phyloP scores from a whole-genome alignment of 2,888 invertebrate genomes.

The Chrysopilus asiliformis region DNA sequence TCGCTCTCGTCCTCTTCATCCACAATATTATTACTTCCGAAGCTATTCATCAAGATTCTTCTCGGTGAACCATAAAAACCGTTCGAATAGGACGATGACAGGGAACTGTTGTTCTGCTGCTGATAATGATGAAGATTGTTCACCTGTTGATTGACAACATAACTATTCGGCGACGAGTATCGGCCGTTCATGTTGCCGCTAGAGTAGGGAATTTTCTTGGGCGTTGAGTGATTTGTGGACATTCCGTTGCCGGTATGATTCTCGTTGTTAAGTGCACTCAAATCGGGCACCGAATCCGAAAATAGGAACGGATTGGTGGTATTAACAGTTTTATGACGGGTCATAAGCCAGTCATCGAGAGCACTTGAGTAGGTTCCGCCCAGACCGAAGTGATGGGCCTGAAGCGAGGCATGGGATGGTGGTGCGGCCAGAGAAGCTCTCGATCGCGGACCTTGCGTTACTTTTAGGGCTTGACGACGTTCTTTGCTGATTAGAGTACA shows the following conservation, averaged over 20 bases:
- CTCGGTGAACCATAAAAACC: constrained; percentile 31
- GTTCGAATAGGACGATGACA: constrained; percentile 31
- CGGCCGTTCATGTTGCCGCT: constrained; percentile 15
- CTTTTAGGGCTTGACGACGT: constrained; percentile 42
- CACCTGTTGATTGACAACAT: constrained; percentile 30
- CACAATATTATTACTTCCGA: constrained; percentile 31
- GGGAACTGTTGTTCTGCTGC: too few relatives aligned
- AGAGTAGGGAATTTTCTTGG: constrained; percentile 32
- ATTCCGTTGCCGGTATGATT: constrained; percentile 31
- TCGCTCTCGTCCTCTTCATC: constrained; percentile 33
- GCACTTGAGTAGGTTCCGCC: constrained; percentile 39
- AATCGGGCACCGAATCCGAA: constrained; percentile 35
- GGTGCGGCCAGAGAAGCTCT: constrained; percentile 35
- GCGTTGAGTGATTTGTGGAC: constrained; percentile 34
- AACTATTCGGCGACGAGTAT: constrained; percentile 23
- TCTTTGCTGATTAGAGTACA: constrained; percentile 51
- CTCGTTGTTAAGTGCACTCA: constrained; percentile 32
- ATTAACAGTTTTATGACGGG: constrained; percentile 33
- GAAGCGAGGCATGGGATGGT: constrained; percentile 32
- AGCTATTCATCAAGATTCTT: constrained; percentile 32
- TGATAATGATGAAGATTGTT: too few relatives aligned
- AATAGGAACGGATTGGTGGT: constrained; percentile 33
- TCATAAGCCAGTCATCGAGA: constrained; percentile 43
- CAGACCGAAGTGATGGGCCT: constrained; percentile 29
- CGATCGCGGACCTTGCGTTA: constrained; percentile 34